A percentile compares a stretch with the other conserved stretches of the same genome.
These are phyloP conservation scores for Halesus radiatus DNA, from an alignment of 1,140 invertebrate genomes.

Conservation along the genomic window DNA sequence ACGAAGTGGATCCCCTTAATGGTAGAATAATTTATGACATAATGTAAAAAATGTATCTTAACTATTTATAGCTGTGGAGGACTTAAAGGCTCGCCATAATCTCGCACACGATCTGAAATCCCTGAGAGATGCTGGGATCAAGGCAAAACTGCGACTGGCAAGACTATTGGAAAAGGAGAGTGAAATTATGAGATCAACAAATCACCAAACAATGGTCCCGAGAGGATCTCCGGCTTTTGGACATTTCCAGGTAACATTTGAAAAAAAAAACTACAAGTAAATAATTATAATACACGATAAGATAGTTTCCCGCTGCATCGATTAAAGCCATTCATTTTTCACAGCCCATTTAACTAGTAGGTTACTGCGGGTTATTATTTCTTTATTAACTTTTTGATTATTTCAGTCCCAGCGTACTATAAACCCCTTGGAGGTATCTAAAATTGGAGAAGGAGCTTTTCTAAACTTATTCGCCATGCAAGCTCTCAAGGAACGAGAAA, in stretches of 20 bases:
- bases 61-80: slow-evolving; percentile 40
- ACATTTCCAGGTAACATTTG: slow-evolving; percentile 53
- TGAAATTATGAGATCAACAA: slow-evolving; percentile 31
- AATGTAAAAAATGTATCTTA: no score
- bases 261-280: no score
- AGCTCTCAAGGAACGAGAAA: slow-evolving; percentile 62
- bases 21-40: no score
- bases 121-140: slow-evolving; percentile 37
- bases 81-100: slow-evolving; percentile 44
- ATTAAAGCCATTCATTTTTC: no score
- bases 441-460: slow-evolving; percentile 59
- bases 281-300: no score
- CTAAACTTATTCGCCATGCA: slow-evolving; percentile 64
- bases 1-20: no score
- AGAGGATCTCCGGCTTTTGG: slow-evolving; percentile 53
- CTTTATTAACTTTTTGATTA: not conserved
- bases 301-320: no score
- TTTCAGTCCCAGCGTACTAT: slow-evolving; percentile 60
- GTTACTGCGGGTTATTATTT: not conserved
- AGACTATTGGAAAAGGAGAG: slow-evolving; percentile 48
- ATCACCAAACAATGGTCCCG: slow-evolving; percentile 35
- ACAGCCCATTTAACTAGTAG: no score
- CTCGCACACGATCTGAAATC: slow-evolving; percentile 30
- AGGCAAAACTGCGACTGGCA: slow-evolving; percentile 46
- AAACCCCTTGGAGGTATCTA: slow-evolving; percentile 59